Base-by-base conservation (phyloP, 2,888 invertebrate genomes). In the Amblyteles armatorius region DNA sequence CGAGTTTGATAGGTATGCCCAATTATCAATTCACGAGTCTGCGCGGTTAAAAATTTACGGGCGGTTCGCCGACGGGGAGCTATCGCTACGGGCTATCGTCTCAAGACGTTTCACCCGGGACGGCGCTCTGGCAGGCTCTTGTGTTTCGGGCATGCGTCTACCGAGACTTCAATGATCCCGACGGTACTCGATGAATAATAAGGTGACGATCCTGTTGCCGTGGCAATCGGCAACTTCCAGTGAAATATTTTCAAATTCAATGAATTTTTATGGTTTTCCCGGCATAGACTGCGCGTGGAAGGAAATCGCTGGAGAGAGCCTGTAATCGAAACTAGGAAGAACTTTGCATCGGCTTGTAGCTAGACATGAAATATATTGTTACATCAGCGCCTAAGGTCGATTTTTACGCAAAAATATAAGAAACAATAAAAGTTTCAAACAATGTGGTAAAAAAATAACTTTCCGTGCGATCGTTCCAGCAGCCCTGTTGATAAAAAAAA, bases 11-110 rank as follows among this genome's bases (percentile, higher is more conserved):
- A 68, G 52, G 60, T 71, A 57, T n/a, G 60, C 73, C 79, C 48
- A 79, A 83, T 88, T 81, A 85, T 86, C 63, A 84, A 88, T 87
- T 87, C 84, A 87, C 82, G 77, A 84, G 83, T 55, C 57, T 44
- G 65, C 29, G 29, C 36, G 65, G 82, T 86, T 83, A 87, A 86
- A 87, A 79, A 84, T 87, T 76, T 29, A 85, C n/a, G 82, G 29
- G 67, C 72, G 77, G 80, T 67, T 78, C 33, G 68, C 50, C 48
- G 76, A 22, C 60, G 36, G 22, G 44, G 33, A 48, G 67, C 44
- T 44, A 16, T 44, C 11, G 44, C 67, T 67, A 50, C 33, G 63
- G 60, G 77, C 72, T 73, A 57, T 80, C 72, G 72, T 73, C 68
- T 72, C 65, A 57, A 73, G 68, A 81, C 71, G 67, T 67, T 67